phyloP scores from a whole-genome alignment of 2,113 vertebrate species.

The Microtus richardsoni region DNA sequence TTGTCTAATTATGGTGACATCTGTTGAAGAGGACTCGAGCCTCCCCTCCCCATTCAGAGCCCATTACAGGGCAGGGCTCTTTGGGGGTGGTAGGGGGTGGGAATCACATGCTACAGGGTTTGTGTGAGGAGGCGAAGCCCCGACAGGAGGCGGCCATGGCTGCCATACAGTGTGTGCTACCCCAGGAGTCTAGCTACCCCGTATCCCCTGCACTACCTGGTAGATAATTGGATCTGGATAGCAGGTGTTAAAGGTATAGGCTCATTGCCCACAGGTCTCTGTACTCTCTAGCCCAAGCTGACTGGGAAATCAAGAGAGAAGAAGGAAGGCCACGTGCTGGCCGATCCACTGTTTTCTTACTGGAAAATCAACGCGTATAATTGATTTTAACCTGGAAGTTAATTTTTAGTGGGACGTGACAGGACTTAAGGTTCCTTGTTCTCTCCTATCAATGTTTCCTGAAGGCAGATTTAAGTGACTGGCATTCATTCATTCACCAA shows the following conservation, averaged over 20 bases:
- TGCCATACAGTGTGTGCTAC: background rate
- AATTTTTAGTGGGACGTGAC: background rate
- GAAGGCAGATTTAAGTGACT: background rate
- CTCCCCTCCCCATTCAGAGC: constrained; percentile 75
- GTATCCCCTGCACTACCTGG: background rate
- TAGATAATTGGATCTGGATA: background rate
- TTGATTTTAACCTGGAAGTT: constrained; percentile 1
- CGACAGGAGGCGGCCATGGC: background rate
- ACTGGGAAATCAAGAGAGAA: background rate
- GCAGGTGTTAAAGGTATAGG: background rate
- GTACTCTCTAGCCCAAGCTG: background rate
- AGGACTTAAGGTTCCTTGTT: background rate
- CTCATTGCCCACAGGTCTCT: background rate
- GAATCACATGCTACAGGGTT: constrained; percentile 15
- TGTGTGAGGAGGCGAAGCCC: constrained; percentile 58
- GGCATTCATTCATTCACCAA: background rate
- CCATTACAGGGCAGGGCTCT: constrained; percentile 60
- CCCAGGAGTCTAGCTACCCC: background rate
- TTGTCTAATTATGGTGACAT: constrained; percentile 87
- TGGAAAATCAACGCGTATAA: background rate
- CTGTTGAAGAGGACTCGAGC: constrained; percentile 81
- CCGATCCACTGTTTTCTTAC: background rate
- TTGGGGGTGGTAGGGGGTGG: constrained; percentile 27
- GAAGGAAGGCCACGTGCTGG: fast-evolving
- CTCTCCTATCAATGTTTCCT: background rate